phyloP scores from a whole-genome alignment of 2,113 vertebrate species.

The Xiphophorus hellerii region DNA sequence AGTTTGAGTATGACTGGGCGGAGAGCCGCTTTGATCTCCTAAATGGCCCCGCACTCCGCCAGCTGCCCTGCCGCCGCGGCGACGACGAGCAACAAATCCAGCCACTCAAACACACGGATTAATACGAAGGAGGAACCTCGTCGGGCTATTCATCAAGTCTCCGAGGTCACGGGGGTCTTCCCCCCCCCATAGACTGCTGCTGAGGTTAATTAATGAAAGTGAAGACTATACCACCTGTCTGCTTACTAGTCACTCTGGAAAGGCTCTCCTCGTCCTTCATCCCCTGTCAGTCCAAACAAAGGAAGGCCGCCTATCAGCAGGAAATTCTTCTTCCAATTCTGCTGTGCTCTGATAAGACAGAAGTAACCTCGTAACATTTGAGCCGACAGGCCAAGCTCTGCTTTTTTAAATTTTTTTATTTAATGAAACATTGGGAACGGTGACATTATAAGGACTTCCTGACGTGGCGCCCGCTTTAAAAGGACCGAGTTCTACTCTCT shows the following conservation, averaged over 20 bases:
- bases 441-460: slow-evolving; percentile 14
- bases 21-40: slow-evolving; percentile 70
- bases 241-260: slow-evolving; percentile 33
- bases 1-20: slow-evolving; percentile 46
- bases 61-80: slow-evolving; percentile 55
- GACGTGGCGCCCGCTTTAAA: background rate
- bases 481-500: slow-evolving; percentile 19
- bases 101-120: slow-evolving; percentile 65
- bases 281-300: slow-evolving; percentile 63
- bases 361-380: slow-evolving; percentile 40
- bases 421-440: background rate
- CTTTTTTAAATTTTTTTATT: background rate
- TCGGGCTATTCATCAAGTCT: slow-evolving; percentile 72
- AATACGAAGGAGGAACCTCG: slow-evolving; percentile 60
- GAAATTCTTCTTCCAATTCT: slow-evolving; percentile 57
- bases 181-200: slow-evolving; percentile 56
- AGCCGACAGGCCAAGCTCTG: slow-evolving; percentile 1
- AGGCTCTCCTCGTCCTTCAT: slow-evolving; percentile 39
- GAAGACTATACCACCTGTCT: slow-evolving; percentile 74
- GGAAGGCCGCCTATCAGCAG: slow-evolving; percentile 57
- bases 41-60: slow-evolving; percentile 70
- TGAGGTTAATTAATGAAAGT: slow-evolving; percentile 80
- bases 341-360: slow-evolving; percentile 61
- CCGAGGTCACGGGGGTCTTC: slow-evolving; percentile 56
- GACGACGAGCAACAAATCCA: slow-evolving; percentile 33